Percentiles rank a stretch among this genome's conserved stretches.
Conservation (phyloP, 2,113 vertebrate genomes). For the Calypte anna region DNA sequence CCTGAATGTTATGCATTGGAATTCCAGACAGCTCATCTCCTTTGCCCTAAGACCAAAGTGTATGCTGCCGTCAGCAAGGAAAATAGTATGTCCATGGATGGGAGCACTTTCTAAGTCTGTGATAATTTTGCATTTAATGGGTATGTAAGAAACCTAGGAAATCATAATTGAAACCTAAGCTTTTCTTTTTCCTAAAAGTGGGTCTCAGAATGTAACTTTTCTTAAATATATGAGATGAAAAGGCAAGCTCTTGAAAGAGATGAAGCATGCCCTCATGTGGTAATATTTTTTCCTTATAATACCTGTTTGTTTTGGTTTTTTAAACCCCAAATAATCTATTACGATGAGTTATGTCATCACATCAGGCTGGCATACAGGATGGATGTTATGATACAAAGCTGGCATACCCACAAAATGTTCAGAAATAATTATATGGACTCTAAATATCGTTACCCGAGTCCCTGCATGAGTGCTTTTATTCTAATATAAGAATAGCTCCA, state of each 20-base stretch:
- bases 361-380: not conserved
- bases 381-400: not conserved
- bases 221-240: not conserved
- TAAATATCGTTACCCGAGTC: not conserved
- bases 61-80: not conserved
- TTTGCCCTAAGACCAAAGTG: not conserved
- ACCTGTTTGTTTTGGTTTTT: constrained; percentile 29
- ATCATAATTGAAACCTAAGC: not conserved
- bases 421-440: not conserved
- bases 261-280: constrained; percentile 72
- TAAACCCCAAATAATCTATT: constrained; percentile 24
- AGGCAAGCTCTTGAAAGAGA: constrained; percentile 20
- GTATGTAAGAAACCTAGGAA: not conserved
- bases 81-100: not conserved
- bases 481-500: not conserved
- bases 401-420: not conserved
- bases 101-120: not conserved
- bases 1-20: not conserved
- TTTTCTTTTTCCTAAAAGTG: constrained; percentile 12
- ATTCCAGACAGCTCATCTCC: not conserved
- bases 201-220: not conserved
- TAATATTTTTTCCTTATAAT: constrained; percentile 33
- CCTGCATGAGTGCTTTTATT: not conserved
- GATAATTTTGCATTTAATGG: constrained; percentile 19
- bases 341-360: not conserved